Conservation (phyloP, 2,113 vertebrate genomes). For the Istiophorus platypterus region DNA sequence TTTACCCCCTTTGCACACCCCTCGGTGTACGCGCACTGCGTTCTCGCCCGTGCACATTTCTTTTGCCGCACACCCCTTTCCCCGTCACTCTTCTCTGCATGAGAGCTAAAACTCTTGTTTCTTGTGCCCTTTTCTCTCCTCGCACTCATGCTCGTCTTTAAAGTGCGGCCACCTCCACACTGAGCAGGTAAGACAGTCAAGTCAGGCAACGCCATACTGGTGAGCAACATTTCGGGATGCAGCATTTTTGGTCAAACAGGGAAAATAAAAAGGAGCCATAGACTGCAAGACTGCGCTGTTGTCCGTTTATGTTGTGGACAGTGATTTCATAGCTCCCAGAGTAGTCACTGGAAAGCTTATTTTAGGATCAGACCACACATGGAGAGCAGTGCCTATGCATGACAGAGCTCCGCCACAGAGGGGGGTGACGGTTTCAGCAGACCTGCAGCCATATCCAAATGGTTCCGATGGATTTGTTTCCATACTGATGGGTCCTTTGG, state of each 20-base stretch:
- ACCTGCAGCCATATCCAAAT: slow-evolving; percentile 72
- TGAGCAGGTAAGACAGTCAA: slow-evolving; percentile 43
- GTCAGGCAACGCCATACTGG: slow-evolving; percentile 1
- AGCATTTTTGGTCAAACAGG: slow-evolving; percentile 27
- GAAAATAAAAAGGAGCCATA: slow-evolving; percentile 35
- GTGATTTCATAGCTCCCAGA: slow-evolving; percentile 68
- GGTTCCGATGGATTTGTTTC: slow-evolving; percentile 68
- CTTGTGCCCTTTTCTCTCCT: background rate
- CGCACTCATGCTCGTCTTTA: background rate
- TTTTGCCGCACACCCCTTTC: slow-evolving; percentile 32
- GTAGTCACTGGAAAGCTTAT: slow-evolving; percentile 63
- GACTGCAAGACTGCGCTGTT: slow-evolving; percentile 26
- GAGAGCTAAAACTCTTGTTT: slow-evolving; percentile 33
- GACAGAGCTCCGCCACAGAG: slow-evolving; percentile 56
- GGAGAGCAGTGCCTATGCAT: slow-evolving; percentile 48
- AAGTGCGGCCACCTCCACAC: slow-evolving; percentile 19
- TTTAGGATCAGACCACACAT: slow-evolving; percentile 65
- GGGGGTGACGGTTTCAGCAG: slow-evolving; percentile 57
- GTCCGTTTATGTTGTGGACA: slow-evolving; percentile 57
- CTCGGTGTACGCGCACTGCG: slow-evolving; percentile 20
- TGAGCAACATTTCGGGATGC: slow-evolving; percentile 14
- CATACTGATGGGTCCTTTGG: slow-evolving; percentile 59
- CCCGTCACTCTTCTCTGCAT: slow-evolving; percentile 25
- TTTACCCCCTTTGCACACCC: slow-evolving; percentile 68
- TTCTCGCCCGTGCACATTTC: slow-evolving; percentile 24